Evolutionary conservation across 2,113 vertebrate species (phyloP).

Genomic region (Pygoscelis antarcticus): DNA sequence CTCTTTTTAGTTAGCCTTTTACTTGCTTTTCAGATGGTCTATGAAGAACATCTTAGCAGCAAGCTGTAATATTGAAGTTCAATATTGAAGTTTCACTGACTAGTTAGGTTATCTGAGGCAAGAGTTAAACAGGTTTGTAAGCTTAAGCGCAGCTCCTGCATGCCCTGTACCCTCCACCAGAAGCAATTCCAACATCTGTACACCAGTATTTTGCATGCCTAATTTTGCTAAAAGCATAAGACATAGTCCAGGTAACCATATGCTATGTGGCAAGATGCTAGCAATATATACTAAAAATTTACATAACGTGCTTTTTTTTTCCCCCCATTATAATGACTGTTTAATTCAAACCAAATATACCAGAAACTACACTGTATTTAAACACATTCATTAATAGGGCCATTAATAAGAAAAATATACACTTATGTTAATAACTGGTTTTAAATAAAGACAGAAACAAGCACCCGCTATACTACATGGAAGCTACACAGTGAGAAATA

Average conservation of each 20-base stretch:
- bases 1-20: background rate
- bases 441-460: background rate
- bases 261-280: background rate
- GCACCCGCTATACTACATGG: rapidly evolving
- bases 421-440: background rate
- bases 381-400: background rate
- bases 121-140: background rate
- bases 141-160: background rate
- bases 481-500: background rate
- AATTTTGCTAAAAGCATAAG: background rate
- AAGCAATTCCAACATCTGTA: background rate
- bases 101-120: background rate
- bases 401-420: background rate
- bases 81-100: background rate
- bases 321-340: background rate
- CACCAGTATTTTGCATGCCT: background rate
- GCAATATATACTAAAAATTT: background rate
- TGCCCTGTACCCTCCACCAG: background rate
- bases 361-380: background rate
- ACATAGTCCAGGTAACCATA: background rate
- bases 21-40: background rate
- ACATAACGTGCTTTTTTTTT: background rate
- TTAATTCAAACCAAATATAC: background rate
- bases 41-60: background rate
- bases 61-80: background rate